Evolutionary conservation across 1,140 invertebrate genomes (phyloP).

Genomic region (Doryteuthis pealeii): DNA sequence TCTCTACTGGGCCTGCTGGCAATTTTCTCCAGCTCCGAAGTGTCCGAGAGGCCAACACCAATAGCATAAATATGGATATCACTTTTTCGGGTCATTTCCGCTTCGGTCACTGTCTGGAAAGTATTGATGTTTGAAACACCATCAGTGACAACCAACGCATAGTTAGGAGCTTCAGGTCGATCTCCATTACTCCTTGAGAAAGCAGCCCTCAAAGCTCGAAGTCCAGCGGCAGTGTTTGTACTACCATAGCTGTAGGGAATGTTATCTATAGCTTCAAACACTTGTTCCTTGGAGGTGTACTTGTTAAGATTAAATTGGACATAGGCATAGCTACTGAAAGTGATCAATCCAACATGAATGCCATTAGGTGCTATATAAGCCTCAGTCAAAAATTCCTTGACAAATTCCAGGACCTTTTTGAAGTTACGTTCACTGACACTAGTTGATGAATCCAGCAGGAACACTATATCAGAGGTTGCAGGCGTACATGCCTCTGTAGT

Average conservation of each 20-base stretch:
- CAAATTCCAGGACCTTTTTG: slow-evolving; percentile 30
- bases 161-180: slow-evolving; percentile 26
- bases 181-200: slow-evolving; percentile 29
- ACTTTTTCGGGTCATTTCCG: slow-evolving; percentile 21
- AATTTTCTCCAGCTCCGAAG: background rate
- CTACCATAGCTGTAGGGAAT: slow-evolving; percentile 26
- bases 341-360: slow-evolving; percentile 31
- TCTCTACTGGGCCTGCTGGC: background rate
- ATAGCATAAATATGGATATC: slow-evolving; percentile 12
- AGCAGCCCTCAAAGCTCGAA: slow-evolving; percentile 18
- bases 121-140: slow-evolving; percentile 34
- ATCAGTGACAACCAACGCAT: slow-evolving; percentile 37
- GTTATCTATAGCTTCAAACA: slow-evolving; percentile 22
- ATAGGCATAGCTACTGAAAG: slow-evolving; percentile 27
- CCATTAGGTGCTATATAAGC: slow-evolving; percentile 28
- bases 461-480: slow-evolving; percentile 40
- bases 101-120: slow-evolving; percentile 18
- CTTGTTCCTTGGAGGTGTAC: slow-evolving; percentile 13
- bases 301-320: slow-evolving; percentile 32
- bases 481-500: background rate
- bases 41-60: slow-evolving; percentile 5
- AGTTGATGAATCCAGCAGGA: slow-evolving; percentile 43
- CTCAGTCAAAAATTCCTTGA: slow-evolving; percentile 31
- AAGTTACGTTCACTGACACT: slow-evolving; percentile 37
- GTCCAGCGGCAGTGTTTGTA: slow-evolving; percentile 27